Evolutionary conservation across 2,888 invertebrate species (phyloP).

Genomic region (Apamea monoglypha): DNA sequence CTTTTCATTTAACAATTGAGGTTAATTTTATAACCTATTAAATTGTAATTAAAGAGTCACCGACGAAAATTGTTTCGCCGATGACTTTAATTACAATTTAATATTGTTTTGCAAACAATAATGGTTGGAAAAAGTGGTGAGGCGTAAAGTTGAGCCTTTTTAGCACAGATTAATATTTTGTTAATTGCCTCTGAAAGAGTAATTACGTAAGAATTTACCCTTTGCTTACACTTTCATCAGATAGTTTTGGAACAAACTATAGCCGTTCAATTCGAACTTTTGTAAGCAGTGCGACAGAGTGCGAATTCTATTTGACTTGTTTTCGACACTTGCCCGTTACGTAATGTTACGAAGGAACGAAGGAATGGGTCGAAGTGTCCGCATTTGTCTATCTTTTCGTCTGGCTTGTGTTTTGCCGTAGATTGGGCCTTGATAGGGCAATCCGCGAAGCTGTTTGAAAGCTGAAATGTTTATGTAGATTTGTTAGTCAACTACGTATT

Average conservation of each 20-base stretch:
- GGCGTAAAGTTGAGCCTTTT: neutral
- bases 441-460: neutral
- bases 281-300: constrained; percentile 46
- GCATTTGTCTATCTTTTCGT: constrained; percentile 6
- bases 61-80: too few species aligned
- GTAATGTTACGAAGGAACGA: constrained; percentile 12
- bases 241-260: neutral
- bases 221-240: neutral
- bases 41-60: too few species aligned
- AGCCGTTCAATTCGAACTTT: constrained; percentile 9
- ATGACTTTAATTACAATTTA: too few species aligned
- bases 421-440: neutral
- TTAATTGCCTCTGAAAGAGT: neutral
- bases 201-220: neutral
- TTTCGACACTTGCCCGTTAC: constrained; percentile 26
- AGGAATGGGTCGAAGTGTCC: neutral
- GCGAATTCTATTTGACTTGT: constrained; percentile 16
- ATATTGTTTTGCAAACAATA: neutral
- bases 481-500: neutral
- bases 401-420: neutral
- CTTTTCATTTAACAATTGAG: too few species aligned
- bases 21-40: too few species aligned
- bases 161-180: neutral
- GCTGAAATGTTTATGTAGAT: neutral
- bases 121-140: neutral